Percentiles rank a stretch among this genome's conserved stretches.
phyloP scores from a whole-genome alignment of 2,113 vertebrate genomes.

The Rissa tridactyla region DNA sequence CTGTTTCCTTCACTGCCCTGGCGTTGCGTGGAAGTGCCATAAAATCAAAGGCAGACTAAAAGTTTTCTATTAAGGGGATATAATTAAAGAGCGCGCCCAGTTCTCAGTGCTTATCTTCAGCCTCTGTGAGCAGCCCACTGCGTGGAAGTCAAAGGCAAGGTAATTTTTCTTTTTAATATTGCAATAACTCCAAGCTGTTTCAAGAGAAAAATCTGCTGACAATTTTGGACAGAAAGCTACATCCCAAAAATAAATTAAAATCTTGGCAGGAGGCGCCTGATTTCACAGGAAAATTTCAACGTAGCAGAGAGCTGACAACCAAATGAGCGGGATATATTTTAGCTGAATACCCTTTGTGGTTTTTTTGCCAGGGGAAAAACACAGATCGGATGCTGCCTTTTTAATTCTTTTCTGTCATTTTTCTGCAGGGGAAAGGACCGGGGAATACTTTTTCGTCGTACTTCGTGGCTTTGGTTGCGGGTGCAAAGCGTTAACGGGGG shows the following conservation, averaged over 20 bases:
- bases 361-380: background rate
- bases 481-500: background rate
- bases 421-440: background rate
- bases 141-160: constrained; percentile 2
- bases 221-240: background rate
- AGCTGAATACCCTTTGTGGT: background rate
- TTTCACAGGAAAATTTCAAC: background rate
- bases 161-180: constrained; percentile 60
- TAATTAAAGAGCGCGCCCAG: background rate
- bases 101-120: background rate
- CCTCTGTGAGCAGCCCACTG: background rate
- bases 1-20: background rate
- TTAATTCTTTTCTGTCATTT: background rate
- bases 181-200: constrained; percentile 27
- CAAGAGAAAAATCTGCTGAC: background rate
- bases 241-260: constrained; percentile 37
- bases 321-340: background rate
- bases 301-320: background rate
- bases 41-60: constrained; percentile 13
- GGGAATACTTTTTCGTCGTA: background rate
- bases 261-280: background rate
- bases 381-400: background rate
- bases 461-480: background rate
- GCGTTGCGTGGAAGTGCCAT: background rate
- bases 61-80: background rate